A percentile compares a stretch with the other conserved stretches of the same genome.
phyloP scores from a whole-genome alignment of 2,797 vertebrate genomes.

The Sebastes elongatus region DNA sequence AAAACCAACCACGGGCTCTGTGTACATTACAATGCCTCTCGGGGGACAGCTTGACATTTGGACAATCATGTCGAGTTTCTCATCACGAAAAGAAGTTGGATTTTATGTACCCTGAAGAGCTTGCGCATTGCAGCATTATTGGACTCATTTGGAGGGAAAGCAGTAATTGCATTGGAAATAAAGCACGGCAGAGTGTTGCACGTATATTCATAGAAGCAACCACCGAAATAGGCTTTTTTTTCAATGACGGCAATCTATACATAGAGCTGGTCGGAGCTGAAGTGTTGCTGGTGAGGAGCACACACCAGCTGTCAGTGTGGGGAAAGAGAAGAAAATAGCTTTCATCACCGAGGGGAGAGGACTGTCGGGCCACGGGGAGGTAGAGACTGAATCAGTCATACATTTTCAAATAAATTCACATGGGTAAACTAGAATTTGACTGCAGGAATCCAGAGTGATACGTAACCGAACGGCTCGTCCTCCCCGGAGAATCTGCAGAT shows the following conservation, averaged over 20 bases:
- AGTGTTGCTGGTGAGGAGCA: slow-evolving; percentile 74
- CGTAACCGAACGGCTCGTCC: slow-evolving; percentile 43
- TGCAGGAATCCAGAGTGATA: slow-evolving; percentile 48
- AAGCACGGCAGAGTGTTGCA: slow-evolving; percentile 52
- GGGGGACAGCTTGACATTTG: slow-evolving; percentile 79
- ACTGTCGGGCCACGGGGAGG: slow-evolving; percentile 60
- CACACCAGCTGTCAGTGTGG: slow-evolving; percentile 75
- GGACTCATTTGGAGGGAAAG: slow-evolving; percentile 59
- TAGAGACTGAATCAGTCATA: slow-evolving; percentile 63
- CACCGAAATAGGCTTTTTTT: slow-evolving; percentile 60
- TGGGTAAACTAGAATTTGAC: slow-evolving; percentile 58
- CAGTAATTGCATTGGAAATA: slow-evolving; percentile 58
- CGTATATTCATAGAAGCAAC: slow-evolving; percentile 70
- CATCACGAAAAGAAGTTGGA: slow-evolving; percentile 62
- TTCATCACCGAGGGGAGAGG: slow-evolving; percentile 67
- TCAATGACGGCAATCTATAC: slow-evolving; percentile 72
- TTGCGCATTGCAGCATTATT: slow-evolving; percentile 68
- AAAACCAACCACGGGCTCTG: slow-evolving; percentile 70
- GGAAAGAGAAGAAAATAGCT: slow-evolving; percentile 74
- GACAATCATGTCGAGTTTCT: slow-evolving; percentile 74
- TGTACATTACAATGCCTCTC: slow-evolving; percentile 70
- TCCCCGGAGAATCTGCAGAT: slow-evolving; percentile 38
- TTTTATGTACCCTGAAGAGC: slow-evolving; percentile 65
- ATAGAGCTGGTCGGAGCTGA: slow-evolving; percentile 72
- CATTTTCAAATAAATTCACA: slow-evolving; percentile 69